Evolutionary conservation across 2,797 vertebrate genomes (phyloP), one percentile per base, ranked within the genome.

Genomic region (Anas flavirostris): DNA sequence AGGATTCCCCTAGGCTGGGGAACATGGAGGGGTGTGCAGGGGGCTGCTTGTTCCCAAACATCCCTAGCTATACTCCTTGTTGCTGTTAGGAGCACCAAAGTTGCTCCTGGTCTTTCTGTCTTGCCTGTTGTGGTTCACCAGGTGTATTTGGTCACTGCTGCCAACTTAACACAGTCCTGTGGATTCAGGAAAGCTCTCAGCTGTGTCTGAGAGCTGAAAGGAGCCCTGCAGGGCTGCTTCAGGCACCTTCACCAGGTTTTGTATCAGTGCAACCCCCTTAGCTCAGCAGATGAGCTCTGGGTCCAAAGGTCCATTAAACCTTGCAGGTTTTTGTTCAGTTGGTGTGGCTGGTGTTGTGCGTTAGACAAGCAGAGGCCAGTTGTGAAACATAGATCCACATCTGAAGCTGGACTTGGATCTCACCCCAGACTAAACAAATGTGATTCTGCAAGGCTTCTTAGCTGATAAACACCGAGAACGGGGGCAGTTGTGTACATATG

Each of bases 1-100:
- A 3, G 46, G 3, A 7, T 70, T 72, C 76, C 46, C 31, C 16
- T 23, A 46, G 75, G 5, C 22, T 7, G 16, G 44, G 52, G n/a
- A 41, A 10, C 39, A 8, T 0, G 0, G 29, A 1, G 25, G 25
- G 9, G 39, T 21, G 70, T n/a, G 26, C 50, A 5, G 60, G 35
- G 55, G 73, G 16, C 28, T 53, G 0, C 35, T 56, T 37, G 25
- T 31, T 16, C n/a, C 28, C 52, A 59, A 21, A 10, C 31, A 4
- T 7, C 10, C 12, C 28, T 7, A 4, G 22, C 7, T 48, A 14
- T 13, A 33, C 10, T 53, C 7, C 2, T 23, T 12, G 13, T 14
- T 59, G 44, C 26, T 11, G n/a, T 63, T 7, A 53, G 33, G 59
- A 53, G 31, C 2, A 16, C n/a, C 31, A 14, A 50, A 62, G 59